Percentiles rank a stretch among this genome's conserved stretches.
Conservation (phyloP, 2,113 vertebrate genomes). For the Struthidea cinerea region DNA sequence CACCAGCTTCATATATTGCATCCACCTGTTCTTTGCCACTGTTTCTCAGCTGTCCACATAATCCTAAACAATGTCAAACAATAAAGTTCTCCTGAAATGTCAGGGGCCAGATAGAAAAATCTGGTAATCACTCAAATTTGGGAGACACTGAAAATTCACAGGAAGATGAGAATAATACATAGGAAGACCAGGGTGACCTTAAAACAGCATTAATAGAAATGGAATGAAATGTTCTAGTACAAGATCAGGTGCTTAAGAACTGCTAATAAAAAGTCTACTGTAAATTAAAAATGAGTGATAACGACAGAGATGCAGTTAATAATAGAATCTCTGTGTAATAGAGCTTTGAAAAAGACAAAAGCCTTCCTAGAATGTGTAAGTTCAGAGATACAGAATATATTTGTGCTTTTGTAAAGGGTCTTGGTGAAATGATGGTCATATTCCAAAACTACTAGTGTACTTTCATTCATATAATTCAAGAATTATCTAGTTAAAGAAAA, state of each 20-base stretch:
- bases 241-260: constrained; percentile 16
- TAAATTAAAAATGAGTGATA: constrained; percentile 34
- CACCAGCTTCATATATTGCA: background rate
- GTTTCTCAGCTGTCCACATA: background rate
- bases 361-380: background rate
- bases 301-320: constrained; percentile 21
- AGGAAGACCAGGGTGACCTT: constrained; percentile 23
- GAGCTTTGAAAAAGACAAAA: constrained; percentile 2
- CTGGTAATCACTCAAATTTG: background rate
- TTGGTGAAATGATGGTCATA: background rate
- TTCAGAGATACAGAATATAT: background rate
- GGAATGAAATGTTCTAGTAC: constrained; percentile 16
- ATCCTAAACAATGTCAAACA: background rate
- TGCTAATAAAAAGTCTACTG: background rate
- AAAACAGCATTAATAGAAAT: constrained; percentile 19
- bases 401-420: background rate
- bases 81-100: background rate
- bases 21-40: background rate
- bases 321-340: background rate
- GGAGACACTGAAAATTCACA: background rate
- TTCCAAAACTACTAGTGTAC: background rate
- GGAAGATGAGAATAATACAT: background rate
- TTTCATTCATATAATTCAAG: background rate
- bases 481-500: background rate
- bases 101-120: background rate